Base-by-base conservation (phyloP, 2,888 invertebrate species). In the Hypolimnas misippus region DNA sequence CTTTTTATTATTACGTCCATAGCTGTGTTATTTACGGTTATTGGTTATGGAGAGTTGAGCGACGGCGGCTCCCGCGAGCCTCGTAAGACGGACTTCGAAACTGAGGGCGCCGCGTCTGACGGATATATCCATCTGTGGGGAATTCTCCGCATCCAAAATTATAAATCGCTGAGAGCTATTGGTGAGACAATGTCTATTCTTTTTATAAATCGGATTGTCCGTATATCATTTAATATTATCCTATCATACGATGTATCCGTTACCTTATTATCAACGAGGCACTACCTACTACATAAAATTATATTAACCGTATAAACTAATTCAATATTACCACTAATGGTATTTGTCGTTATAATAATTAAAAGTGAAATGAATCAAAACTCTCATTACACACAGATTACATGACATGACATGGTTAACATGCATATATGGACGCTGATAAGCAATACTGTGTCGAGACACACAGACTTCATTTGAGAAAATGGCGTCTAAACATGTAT, bases 21-120 rank as follows among this genome's bases (percentile, higher is more conserved):
- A 64, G 60, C 60, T 58, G 51, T 54, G 59, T 90, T 90, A 92
- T 91, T 92, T 91, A 92, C 89, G 91, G 82, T 92, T 91, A 91
- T 92, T 90, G 92, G 89, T 91, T 90, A 92, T 90, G 83, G 90
- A 87, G 84, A 87, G 85, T 86, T 86, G 89, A 89, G 85, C 86
- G 83, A 79, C 81, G 81, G 76, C 75, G 68, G 75, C 76, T 92
- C 91, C 90, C 91, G 81, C 65, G 89, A 85, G 92, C 75, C 84
- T 91, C 92, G 89, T 92, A 91, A 91, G 84, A 82, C 84, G 89
- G 89, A 89, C 90, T 84, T 81, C 72, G 79, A 76, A 72, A 70
- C 71, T 72, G 83, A 89, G 87, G 89, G 87, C 83, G 82, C 82
- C 79, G 21, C 70, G 74, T 73, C 77, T 85, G 90, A 89, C 85